A percentile compares a stretch with the other conserved stretches of the same genome.
Conservation (phyloP, 2,888 invertebrate genomes). For the Andrena bucephala region DNA sequence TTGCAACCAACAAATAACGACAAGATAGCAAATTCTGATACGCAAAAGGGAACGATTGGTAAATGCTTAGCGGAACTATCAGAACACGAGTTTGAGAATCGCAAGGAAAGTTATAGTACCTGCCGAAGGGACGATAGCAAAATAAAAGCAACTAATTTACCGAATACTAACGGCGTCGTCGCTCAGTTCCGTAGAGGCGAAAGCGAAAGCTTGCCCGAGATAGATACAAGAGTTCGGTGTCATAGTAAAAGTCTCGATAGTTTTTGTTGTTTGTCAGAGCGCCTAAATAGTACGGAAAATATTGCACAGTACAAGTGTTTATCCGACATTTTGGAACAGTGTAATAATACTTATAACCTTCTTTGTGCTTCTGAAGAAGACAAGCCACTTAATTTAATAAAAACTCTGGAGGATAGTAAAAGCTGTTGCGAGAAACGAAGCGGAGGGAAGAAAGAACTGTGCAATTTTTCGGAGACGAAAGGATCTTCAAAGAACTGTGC, state of each 20-base stretch:
- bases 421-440: constrained; percentile 18
- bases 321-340: constrained; percentile 45
- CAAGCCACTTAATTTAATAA: constrained; percentile 62
- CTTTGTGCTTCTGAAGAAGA: constrained; percentile 45
- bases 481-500: constrained; percentile 35
- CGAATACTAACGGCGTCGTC: constrained; percentile 2
- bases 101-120: constrained; percentile 50
- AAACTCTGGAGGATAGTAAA: constrained; percentile 36
- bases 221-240: constrained; percentile 23
- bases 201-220: constrained; percentile 26
- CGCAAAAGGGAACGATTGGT: constrained; percentile 18
- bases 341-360: constrained; percentile 38
- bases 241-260: constrained; percentile 21
- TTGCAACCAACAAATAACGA: constrained; percentile 43
- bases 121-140: constrained; percentile 37
- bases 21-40: constrained; percentile 42
- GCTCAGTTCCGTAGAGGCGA: constrained; percentile 25
- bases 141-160: constrained; percentile 35
- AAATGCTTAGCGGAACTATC: constrained; percentile 42
- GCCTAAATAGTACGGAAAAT: constrained; percentile 33
- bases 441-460: constrained; percentile 29
- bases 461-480: constrained; percentile 35
- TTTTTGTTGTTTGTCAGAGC: constrained; percentile 36
- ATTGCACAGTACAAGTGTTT: constrained; percentile 29
- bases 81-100: constrained; percentile 31